These are phyloP conservation scores for Eugnorisma glareosa DNA, from an alignment of 2,888 invertebrate species.

Conservation along the genomic window DNA sequence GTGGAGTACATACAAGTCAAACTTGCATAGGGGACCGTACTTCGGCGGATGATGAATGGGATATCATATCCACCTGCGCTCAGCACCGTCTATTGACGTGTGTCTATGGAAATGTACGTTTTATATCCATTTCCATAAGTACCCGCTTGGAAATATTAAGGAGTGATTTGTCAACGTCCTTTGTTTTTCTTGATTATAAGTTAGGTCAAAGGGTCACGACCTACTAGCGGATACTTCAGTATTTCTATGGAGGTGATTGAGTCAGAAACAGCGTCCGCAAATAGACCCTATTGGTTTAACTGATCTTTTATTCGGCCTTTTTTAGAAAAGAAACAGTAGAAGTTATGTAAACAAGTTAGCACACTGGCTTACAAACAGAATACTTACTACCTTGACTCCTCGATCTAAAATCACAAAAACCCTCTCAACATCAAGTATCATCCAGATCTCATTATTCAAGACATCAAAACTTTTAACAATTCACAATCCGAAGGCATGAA, in stretches of 20 bases:
- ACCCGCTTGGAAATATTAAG: neutral
- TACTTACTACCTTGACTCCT: neutral
- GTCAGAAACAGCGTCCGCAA: neutral
- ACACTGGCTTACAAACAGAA: neutral
- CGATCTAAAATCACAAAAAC: constrained; percentile 32
- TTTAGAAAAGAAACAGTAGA: too few relatives aligned
- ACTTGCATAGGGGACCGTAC: constrained; percentile 36
- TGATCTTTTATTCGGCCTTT: neutral
- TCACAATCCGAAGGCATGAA: constrained; percentile 49
- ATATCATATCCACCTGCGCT: constrained; percentile 31
- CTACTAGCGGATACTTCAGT: neutral
- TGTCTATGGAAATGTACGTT: neutral
- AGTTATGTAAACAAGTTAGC: neutral
- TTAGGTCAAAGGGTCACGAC: neutral
- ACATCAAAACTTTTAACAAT: constrained; percentile 57
- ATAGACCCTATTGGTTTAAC: neutral
- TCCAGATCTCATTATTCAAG: constrained; percentile 56
- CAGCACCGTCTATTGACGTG: neutral
- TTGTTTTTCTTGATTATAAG: neutral
- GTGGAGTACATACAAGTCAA: constrained; percentile 18
- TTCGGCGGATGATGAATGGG: constrained; percentile 40
- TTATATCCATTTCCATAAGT: too few relatives aligned
- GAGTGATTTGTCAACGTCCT: neutral
- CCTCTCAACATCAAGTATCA: constrained; percentile 48
- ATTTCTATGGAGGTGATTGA: neutral